Evolutionary conservation across 2,888 invertebrate species (phyloP).

Genomic region (Athalia rosae): DNA sequence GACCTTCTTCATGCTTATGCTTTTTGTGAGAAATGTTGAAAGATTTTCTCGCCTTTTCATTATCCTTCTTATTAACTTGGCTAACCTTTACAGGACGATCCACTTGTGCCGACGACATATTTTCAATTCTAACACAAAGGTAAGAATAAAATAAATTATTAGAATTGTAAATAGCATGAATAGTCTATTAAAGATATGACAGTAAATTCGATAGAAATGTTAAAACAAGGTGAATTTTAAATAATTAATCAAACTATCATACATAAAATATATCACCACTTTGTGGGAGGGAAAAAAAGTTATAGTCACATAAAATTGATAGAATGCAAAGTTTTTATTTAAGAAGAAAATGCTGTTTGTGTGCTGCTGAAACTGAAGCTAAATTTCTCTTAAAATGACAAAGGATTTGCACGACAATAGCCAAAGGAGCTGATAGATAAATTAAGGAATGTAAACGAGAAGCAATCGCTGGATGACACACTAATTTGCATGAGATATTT

Average conservation of each 20-base stretch:
- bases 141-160: not conserved
- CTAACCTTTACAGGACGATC: slow-evolving; percentile 71
- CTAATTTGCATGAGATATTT: slow-evolving; percentile 11
- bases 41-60: slow-evolving; percentile 64
- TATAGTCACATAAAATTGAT: not conserved
- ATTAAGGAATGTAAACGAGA: not conserved
- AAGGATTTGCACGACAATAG: not conserved
- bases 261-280: no score
- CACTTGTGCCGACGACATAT: slow-evolving; percentile 74
- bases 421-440: not conserved
- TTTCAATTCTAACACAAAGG: slow-evolving; percentile 25
- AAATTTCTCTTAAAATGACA: slow-evolving; percentile 23
- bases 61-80: slow-evolving; percentile 65
- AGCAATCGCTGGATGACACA: slow-evolving; percentile 9
- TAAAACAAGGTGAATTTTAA: no score
- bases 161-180: no score
- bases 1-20: slow-evolving; percentile 69
- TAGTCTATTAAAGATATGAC: no score
- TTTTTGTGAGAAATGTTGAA: slow-evolving; percentile 67
- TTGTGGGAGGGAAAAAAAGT: not conserved
- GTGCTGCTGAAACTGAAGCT: no score
- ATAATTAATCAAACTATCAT: no score
- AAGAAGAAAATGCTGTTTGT: no score
- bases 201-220: no score
- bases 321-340: not conserved